Percentiles rank a stretch among this genome's conserved stretches.
Evolutionary conservation across 2,113 vertebrate species (phyloP).

Genomic region (Meles meles): DNA sequence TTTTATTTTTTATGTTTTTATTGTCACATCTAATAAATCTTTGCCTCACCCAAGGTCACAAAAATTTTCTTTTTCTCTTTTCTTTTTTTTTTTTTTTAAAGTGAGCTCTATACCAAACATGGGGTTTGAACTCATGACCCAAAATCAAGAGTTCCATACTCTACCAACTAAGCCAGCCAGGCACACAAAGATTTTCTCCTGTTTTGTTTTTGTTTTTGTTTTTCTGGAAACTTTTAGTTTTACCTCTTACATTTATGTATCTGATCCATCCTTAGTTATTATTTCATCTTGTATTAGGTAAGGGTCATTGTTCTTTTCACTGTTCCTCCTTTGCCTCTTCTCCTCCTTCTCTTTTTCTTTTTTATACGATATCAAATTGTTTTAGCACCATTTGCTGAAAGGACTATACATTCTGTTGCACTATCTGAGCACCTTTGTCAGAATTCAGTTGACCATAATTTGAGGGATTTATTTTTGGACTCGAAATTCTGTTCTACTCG

Average conservation of each 20-base stretch:
- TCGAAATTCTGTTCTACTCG: not conserved
- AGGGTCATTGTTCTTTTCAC: not conserved
- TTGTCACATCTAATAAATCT: not conserved
- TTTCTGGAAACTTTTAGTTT: not conserved
- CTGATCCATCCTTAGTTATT: not conserved
- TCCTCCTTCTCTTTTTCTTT: not conserved
- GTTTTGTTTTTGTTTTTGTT: not conserved
- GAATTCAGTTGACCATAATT: not conserved
- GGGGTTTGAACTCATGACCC: too few species aligned
- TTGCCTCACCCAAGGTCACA: not conserved
- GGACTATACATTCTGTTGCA: not conserved
- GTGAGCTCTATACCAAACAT: too few species aligned
- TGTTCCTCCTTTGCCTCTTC: not conserved
- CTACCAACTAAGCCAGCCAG: not conserved
- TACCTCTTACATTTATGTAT: not conserved
- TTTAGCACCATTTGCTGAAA: not conserved
- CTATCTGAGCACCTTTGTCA: not conserved
- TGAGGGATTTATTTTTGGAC: not conserved
- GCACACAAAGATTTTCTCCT: not conserved
- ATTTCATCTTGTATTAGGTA: not conserved
- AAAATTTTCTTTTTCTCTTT: not conserved
- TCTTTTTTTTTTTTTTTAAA: not conserved
- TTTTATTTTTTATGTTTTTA: not conserved
- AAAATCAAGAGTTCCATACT: too few species aligned
- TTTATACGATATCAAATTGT: not conserved